Evolutionary conservation across 2,797 vertebrate species (phyloP), one percentile per base, ranked within the genome.

Genomic region (Heterohyrax brucei): DNA sequence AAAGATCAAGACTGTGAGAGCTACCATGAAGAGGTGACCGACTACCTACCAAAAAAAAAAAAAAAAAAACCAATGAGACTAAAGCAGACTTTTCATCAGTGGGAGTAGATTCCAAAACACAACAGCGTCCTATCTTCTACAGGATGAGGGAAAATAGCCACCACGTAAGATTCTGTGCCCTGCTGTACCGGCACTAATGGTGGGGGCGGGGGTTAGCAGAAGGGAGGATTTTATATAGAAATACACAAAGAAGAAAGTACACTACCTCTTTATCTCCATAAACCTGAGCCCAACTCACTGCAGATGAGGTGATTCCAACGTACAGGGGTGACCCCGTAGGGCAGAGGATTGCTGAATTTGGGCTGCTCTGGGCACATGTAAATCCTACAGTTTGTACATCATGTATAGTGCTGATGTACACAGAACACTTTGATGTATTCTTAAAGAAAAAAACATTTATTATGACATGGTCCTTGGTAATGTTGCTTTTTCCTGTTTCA

Each of bases 41-140:
- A 68, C 61, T 30, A 61, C 16, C 53, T 46, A 76, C 30, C 81
- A 70, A 81, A 10, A 24, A 86, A 80, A 75, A 70, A 81, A 10
- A 24, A 86, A 80, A 75, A 66, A 73, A 39, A 75, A 66, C 64
- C 22, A 80, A 44, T 75, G 46, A 70, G 80, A 68, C 13, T 84
- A 84, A 72, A 61, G 4, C 56, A 33, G 30, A 86, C 12, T 94
- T 96, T 75, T 76, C 66, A 77, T 81, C 28, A 48, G 77, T 33
- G 86, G 70, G 12, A 81, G 79, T 13, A 80, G 39, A n/a, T 53
- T n/a, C 39, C 26, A 85, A 48, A 10, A 59, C 26, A 50, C 10
- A 70, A 79, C 12, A 8, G 68, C 79, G 66, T 85, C 22, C 39
- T 33, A 62, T n/a, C 13, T 89, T 56, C 53, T 56, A 56, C 12